These are phyloP conservation scores for Echinometra lucunter DNA, from an alignment of 53 echinoderm and acorn worm species.

Conservation along the genomic window DNA sequence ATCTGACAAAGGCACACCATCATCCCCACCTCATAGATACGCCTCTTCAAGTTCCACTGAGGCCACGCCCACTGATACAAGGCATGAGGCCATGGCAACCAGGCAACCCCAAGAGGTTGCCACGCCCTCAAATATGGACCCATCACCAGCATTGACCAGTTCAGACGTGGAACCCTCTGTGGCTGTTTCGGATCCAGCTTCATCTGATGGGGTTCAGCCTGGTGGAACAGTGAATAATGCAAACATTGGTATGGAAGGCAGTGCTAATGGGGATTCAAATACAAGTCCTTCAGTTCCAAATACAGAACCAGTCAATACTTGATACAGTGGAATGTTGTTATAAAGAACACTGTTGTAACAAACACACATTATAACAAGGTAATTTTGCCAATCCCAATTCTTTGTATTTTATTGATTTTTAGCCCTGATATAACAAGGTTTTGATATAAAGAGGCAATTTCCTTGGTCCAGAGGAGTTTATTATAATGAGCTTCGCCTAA, in stretches of 20 bases:
- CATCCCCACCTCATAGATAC: neutral
- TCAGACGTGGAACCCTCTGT: neutral
- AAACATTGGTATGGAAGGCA: neutral
- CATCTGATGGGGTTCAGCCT: neutral
- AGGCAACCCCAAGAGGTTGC: neutral
- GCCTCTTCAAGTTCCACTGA: neutral
- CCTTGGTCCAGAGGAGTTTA: too few species aligned
- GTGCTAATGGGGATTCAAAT: neutral
- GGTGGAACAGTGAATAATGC: neutral
- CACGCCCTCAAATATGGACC: conserved; percentile 13
- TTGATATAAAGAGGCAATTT: too few species aligned
- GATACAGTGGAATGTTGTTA: too few species aligned
- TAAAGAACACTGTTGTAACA: too few species aligned
- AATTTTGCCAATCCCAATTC: too few species aligned
- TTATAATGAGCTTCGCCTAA: too few species aligned
- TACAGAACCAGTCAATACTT: neutral
- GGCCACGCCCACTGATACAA: neutral
- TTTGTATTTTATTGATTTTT: too few species aligned
- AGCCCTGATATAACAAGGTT: too few species aligned
- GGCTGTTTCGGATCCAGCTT: neutral
- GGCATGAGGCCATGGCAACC: neutral
- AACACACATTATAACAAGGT: too few species aligned
- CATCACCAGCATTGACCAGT: neutral
- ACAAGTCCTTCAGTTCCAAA: neutral
- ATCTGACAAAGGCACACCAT: too few species aligned